A percentile compares a stretch with the other conserved stretches of the same genome.
Evolutionary conservation across 2,888 invertebrate species (phyloP).

Genomic region (Lamproptera curius): DNA sequence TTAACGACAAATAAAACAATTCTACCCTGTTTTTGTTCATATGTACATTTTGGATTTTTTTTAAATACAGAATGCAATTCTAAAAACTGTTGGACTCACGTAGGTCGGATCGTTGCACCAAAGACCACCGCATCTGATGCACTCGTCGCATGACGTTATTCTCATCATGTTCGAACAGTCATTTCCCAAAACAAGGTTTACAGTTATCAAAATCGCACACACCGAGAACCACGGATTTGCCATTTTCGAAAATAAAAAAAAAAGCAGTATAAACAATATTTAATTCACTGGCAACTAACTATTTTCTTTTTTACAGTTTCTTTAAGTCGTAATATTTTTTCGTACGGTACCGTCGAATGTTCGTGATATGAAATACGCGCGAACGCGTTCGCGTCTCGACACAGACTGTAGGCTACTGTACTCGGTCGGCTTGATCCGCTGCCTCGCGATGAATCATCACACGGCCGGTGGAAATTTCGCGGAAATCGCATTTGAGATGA

Average conservation of each 20-base stretch:
- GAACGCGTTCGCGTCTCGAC: conserved; percentile 32
- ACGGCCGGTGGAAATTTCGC: conserved; percentile 47
- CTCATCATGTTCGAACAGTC: conserved; percentile 31
- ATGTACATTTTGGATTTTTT: too few relatives aligned
- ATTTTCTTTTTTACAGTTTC: background rate
- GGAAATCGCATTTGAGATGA: conserved; percentile 40
- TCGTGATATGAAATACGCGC: conserved; percentile 48
- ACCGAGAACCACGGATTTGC: conserved; percentile 48
- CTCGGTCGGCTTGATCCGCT: conserved; percentile 36
- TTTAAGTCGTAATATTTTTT: background rate
- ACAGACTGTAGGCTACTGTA: conserved; percentile 41
- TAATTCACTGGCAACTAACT: background rate
- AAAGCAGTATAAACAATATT: background rate
- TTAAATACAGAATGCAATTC: too few relatives aligned
- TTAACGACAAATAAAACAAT: too few relatives aligned
- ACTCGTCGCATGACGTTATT: conserved; percentile 51
- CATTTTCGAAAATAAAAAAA: conserved; percentile 36
- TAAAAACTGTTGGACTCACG: conserved; percentile 37
- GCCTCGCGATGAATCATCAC: conserved; percentile 51
- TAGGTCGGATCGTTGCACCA: conserved; percentile 50
- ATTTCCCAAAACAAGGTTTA: conserved; percentile 47
- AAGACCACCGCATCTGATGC: conserved; percentile 50
- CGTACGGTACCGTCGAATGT: conserved; percentile 26
- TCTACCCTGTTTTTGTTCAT: too few relatives aligned
- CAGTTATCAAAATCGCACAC: conserved; percentile 42